Evolutionary conservation across 2,113 vertebrate species (phyloP), one percentile per base, ranked within the genome.

Genomic region (Pipra filicauda): DNA sequence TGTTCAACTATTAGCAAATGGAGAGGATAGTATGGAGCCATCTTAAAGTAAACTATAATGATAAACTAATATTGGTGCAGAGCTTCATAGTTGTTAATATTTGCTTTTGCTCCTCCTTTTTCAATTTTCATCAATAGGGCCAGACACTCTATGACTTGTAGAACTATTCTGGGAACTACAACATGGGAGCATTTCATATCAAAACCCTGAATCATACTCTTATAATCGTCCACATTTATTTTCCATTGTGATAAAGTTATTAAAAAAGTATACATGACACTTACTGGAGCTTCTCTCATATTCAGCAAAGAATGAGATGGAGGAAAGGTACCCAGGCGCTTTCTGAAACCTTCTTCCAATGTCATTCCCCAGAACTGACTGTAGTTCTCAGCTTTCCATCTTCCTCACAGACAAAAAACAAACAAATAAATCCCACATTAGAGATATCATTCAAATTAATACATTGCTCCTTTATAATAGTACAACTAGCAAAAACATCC

Each of bases 291-390:
- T 96, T 97, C 96, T 81, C 33, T 97, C 97, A 98, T 98, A 80
- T 91, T 97, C 91, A 98, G 77, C 73, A 98, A 97, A 35, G 77
- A 58, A 52, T 97, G 66, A 46, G 97, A 97, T 22, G 98, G 98
- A 46, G 97, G 96, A 31, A 97, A 91, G 54, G 98, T 98, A 30
- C 98, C 98, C 55, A 98, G 96, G 27, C 96, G 97, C 21, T 96
- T 91, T 87, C 74, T 97, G 91, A 98, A 98, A 72, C 97, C 98
- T 88, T 98, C 98, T 88, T 97, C 97, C 67, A 98, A 75, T 51
- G 97, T 98, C 98, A 98, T 98, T 87, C 97, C 98, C 98, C 98
- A 98, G 85, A 98, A 98, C 15, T 98, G 97, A 48, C 96, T 98
- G 48, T 98, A 98, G 92, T 98, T 98, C 48, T 96, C 91, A 46